A percentile compares a stretch with the other conserved stretches of the same genome.
Evolutionary conservation across 2,888 invertebrate genomes (phyloP).

Genomic region (Tiliacea aurago): DNA sequence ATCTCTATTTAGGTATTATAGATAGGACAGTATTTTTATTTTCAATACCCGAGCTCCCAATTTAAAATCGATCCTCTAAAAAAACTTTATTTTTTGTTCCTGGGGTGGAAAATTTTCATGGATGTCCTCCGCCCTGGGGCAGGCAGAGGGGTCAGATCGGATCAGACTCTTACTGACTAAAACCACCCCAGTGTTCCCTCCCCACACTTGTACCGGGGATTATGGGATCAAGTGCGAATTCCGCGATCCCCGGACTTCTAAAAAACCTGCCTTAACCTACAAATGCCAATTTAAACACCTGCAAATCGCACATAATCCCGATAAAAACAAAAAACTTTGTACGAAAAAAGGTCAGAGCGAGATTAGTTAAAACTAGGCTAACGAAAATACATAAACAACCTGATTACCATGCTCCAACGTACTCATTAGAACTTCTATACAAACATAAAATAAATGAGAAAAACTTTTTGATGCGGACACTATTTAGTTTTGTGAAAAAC

Average conservation of each 20-base stretch:
- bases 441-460: conserved; percentile 56
- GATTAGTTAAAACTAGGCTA: conserved; percentile 57
- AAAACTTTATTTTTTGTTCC: no score
- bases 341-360: conserved; percentile 40
- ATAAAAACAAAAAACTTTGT: conserved; percentile 5
- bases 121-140: no score
- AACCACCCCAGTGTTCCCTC: no score
- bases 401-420: conserved; percentile 53
- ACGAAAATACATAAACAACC: conserved; percentile 54
- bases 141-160: no score
- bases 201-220: no score
- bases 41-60: not conserved
- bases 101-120: no score
- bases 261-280: conserved; percentile 4
- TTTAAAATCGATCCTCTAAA: conserved; percentile 13
- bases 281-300: conserved; percentile 46
- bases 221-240: no score
- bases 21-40: not conserved
- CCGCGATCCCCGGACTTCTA: no score
- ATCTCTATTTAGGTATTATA: no score
- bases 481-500: conserved; percentile 30
- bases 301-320: conserved; percentile 17
- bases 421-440: conserved; percentile 55
- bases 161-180: no score
- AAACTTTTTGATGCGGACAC: conserved; percentile 41